phyloP scores from a whole-genome alignment of 1,140 invertebrate genomes.

The Pogonus chalceus region DNA sequence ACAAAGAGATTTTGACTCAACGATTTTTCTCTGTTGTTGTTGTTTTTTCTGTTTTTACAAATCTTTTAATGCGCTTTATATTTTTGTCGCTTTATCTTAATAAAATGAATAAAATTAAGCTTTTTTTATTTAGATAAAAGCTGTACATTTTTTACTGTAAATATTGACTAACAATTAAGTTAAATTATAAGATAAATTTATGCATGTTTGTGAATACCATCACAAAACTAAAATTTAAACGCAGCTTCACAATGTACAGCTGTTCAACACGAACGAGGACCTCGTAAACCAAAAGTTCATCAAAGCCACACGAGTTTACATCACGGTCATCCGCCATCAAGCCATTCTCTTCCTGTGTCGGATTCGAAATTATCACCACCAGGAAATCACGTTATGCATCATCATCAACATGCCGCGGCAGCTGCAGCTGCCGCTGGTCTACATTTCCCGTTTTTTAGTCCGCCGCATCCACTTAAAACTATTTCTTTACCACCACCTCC shows the following conservation, averaged over 20 bases:
- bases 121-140: too few species aligned
- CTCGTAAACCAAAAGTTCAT: conserved; percentile 76
- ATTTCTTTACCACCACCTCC: conserved; percentile 35
- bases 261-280: conserved; percentile 94
- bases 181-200: too few species aligned
- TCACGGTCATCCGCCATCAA: conserved; percentile 10
- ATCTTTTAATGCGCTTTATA: too few species aligned
- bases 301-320: conserved; percentile 12
- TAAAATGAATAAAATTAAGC: neutral
- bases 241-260: too few species aligned
- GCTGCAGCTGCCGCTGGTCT: conserved; percentile 30
- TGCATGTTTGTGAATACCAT: too few species aligned
- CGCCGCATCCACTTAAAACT: conserved; percentile 38
- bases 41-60: neutral
- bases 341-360: conserved; percentile 18
- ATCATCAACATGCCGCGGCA: conserved; percentile 13
- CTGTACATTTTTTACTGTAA: too few species aligned
- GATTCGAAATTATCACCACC: conserved; percentile 18
- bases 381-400: conserved; percentile 23
- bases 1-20: neutral
- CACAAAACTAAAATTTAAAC: too few species aligned
- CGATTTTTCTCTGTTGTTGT: neutral
- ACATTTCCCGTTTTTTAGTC: conserved; percentile 27
- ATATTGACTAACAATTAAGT: too few species aligned
- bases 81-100: too few species aligned